phyloP scores from a whole-genome alignment of 1,140 invertebrate species.

The Sinella curviseta region DNA sequence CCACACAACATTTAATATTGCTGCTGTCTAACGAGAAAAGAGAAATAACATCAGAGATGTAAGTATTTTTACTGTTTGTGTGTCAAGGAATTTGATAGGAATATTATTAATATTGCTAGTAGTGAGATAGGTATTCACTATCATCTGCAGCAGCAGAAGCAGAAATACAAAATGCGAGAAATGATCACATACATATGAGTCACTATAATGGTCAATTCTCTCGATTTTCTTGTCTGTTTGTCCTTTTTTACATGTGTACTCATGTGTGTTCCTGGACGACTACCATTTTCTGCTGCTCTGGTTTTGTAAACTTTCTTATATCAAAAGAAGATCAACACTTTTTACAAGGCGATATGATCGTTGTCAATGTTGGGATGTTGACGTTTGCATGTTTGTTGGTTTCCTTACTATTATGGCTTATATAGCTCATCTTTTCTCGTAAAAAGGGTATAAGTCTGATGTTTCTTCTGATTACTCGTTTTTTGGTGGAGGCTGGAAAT shows the following conservation, averaged over 20 bases:
- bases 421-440: background rate
- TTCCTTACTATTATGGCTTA: background rate
- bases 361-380: no score
- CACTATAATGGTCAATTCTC: background rate
- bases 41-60: background rate
- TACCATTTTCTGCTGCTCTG: background rate
- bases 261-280: background rate
- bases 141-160: background rate
- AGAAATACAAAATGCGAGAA: no score
- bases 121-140: background rate
- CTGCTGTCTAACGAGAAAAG: background rate
- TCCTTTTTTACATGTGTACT: background rate
- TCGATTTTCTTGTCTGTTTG: background rate
- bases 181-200: no score
- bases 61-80: background rate
- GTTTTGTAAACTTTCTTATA: background rate
- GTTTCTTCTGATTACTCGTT: background rate
- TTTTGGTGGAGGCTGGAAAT: no score
- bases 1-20: no score
- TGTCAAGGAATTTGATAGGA: conserved; percentile 15
- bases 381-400: background rate
- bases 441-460: background rate
- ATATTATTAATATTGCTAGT: background rate
- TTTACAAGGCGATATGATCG: background rate
- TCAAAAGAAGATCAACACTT: background rate